Percentiles rank a stretch among this genome's conserved stretches.
phyloP scores from a whole-genome alignment of 2,797 vertebrate genomes.

The Mionectes olivaceus region DNA sequence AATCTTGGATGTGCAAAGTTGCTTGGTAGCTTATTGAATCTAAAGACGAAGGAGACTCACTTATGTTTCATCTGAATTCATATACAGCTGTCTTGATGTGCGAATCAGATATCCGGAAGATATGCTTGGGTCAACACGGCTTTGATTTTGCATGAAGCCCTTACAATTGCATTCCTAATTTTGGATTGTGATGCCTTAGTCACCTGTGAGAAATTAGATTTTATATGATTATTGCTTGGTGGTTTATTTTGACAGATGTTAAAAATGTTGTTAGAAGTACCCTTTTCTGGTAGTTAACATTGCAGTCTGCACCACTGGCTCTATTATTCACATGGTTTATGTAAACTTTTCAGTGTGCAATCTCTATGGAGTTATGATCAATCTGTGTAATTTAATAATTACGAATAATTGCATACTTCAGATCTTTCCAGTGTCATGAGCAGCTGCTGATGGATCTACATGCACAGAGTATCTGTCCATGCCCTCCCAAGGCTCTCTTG shows the following conservation, averaged over 20 bases:
- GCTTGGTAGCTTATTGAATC: background rate
- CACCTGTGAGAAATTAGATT: background rate
- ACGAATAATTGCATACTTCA: background rate
- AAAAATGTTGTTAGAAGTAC: background rate
- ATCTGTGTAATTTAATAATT: constrained; percentile 35
- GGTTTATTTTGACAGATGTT: background rate
- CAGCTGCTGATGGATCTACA: constrained; percentile 1
- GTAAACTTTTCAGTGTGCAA: background rate
- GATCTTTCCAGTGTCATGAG: background rate
- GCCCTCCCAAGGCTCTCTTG: constrained; percentile 43
- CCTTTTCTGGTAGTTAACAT: background rate
- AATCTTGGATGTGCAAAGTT: background rate
- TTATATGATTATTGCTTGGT: background rate
- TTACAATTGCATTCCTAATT: background rate
- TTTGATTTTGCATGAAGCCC: background rate
- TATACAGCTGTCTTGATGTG: background rate
- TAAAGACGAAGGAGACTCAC: background rate
- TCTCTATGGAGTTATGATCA: background rate
- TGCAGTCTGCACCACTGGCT: background rate
- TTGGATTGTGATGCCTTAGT: background rate
- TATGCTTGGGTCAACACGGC: background rate
- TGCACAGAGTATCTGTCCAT: background rate
- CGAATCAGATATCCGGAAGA: background rate
- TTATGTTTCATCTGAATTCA: background rate
- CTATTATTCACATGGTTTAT: background rate